These are phyloP conservation scores for Lycocerus yunnanus DNA, from an alignment of 2,888 invertebrate genomes.

Conservation along the genomic window DNA sequence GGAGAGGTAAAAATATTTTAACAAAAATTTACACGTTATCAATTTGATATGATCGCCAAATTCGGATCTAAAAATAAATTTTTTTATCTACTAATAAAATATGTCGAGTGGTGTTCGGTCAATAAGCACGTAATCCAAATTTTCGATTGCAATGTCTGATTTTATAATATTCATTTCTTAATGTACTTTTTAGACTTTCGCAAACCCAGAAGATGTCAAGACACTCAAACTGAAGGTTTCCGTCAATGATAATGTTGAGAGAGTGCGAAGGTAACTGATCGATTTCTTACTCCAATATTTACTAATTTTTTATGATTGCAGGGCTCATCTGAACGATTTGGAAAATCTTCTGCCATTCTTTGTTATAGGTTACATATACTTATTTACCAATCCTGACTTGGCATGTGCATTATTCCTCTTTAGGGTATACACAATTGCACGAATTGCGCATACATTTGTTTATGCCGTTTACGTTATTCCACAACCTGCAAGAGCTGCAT, in stretches of 20 bases:
- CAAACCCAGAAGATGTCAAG: conserved; percentile 60
- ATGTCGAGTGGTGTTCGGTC: no score
- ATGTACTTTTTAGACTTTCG: conserved; percentile 56
- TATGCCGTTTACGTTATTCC: conserved; percentile 65
- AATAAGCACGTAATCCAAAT: no score
- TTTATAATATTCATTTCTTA: neutral
- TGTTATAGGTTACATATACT: conserved; percentile 63
- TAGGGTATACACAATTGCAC: conserved; percentile 58
- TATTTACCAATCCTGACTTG: conserved; percentile 58
- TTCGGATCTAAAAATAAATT: no score
- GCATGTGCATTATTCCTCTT: conserved; percentile 60
- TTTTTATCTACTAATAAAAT: no score
- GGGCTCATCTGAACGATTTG: conserved; percentile 73
- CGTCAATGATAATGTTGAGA: conserved; percentile 57
- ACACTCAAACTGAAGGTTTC: conserved; percentile 45
- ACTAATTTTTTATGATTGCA: conserved; percentile 39
- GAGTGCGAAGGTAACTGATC: conserved; percentile 40
- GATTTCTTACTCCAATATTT: neutral
- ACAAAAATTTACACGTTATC: no score
- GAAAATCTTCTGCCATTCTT: conserved; percentile 74
- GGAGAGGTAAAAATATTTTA: no score
- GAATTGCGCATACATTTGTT: conserved; percentile 66
- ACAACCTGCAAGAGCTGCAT: conserved; percentile 55
- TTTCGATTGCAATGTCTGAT: no score
- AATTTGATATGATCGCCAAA: no score